Conservation (phyloP, 2,888 invertebrate species). For the Trimorus sp. region DNA sequence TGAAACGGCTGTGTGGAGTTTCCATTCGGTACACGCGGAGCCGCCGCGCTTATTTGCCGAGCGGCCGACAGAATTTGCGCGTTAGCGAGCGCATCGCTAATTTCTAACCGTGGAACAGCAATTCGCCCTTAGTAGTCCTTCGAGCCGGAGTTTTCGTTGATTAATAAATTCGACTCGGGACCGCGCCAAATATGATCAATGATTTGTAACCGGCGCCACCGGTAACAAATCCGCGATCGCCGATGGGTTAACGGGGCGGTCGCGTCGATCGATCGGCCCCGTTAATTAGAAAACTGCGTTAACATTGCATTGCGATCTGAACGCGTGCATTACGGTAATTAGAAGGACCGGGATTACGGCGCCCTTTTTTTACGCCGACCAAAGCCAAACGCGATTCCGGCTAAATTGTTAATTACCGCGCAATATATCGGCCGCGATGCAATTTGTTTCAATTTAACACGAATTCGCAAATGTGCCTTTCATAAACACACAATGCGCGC, state of each 20-base stretch:
- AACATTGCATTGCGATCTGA: too few species aligned
- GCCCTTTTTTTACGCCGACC: too few species aligned
- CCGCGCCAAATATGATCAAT: too few species aligned
- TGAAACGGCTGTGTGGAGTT: conserved; percentile 50
- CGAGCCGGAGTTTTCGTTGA: conserved; percentile 33
- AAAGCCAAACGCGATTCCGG: background rate
- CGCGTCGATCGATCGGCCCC: background rate
- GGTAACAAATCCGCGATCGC: too few species aligned
- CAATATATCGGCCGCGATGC: background rate
- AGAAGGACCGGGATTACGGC: conserved; percentile 10
- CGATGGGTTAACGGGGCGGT: background rate
- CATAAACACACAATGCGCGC: conserved; percentile 10
- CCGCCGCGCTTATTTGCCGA: conserved; percentile 62
- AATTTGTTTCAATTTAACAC: conserved; percentile 14
- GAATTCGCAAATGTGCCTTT: conserved; percentile 13
- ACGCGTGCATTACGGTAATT: background rate
- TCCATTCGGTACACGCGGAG: conserved; percentile 35
- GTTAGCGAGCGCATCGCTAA: conserved; percentile 71
- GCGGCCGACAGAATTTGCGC: conserved; percentile 67
- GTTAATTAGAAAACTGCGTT: too few species aligned
- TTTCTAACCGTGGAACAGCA: conserved; percentile 63
- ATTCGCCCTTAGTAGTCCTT: conserved; percentile 49
- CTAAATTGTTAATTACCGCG: background rate
- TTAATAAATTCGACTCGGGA: conserved; percentile 14
- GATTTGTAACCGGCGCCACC: too few species aligned